A percentile compares a stretch with the other conserved stretches of the same genome.
Evolutionary conservation across 2,888 invertebrate genomes (phyloP).

Genomic region (Diachrysia chrysitis): DNA sequence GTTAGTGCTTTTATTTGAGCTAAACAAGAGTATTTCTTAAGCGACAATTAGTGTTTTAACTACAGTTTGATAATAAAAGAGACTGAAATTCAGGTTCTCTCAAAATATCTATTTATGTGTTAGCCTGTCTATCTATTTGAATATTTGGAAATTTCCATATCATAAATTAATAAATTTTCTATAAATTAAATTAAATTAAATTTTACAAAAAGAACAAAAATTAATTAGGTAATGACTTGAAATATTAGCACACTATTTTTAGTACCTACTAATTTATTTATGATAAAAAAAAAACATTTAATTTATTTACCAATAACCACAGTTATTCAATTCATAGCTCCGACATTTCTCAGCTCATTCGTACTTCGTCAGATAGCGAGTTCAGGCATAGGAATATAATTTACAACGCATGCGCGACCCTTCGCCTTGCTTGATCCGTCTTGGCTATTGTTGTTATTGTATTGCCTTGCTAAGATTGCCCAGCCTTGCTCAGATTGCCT

Average conservation of each 20-base stretch:
- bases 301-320: background rate
- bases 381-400: conserved; percentile 62
- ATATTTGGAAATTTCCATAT: too few species aligned
- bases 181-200: too few species aligned
- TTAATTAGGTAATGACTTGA: too few species aligned
- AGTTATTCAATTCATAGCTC: conserved; percentile 47
- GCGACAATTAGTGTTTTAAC: too few species aligned
- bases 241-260: too few species aligned
- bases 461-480: conserved; percentile 46
- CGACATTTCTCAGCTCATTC: conserved; percentile 59
- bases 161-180: too few species aligned
- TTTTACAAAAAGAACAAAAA: too few species aligned
- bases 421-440: conserved; percentile 60
- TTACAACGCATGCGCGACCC: conserved; percentile 74
- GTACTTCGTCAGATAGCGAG: conserved; percentile 70
- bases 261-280: too few species aligned
- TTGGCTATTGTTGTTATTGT: conserved; percentile 59
- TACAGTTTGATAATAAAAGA: too few species aligned
- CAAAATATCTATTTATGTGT: too few species aligned
- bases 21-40: too few species aligned
- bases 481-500: conserved; percentile 33
- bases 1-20: background rate
- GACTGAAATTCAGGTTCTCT: background rate
- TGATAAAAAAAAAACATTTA: background rate
- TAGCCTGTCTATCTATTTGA: too few species aligned